A percentile compares a stretch with the other conserved stretches of the same genome.
phyloP scores from a whole-genome alignment of 2,797 vertebrate genomes.

The Linurgus olivaceus region DNA sequence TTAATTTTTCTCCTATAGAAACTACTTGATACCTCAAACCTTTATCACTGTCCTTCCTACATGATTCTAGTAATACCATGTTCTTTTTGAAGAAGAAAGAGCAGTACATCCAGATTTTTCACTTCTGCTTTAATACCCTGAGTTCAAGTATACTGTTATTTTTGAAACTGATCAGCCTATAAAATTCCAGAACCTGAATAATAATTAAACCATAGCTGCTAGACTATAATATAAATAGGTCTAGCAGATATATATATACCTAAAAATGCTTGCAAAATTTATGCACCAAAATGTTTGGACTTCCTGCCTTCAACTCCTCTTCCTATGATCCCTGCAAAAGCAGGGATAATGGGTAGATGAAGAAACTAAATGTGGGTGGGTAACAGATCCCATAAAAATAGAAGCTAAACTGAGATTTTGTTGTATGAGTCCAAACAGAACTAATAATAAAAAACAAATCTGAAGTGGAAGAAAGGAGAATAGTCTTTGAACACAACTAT shows the following conservation, averaged over 20 bases:
- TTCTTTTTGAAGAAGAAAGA: not conserved
- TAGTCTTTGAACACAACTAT: not conserved
- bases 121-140: not conserved
- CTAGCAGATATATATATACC: not conserved
- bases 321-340: not conserved
- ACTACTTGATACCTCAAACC: not conserved
- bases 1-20: not conserved
- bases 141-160: not conserved
- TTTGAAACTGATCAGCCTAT: not conserved
- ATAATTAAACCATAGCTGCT: not conserved
- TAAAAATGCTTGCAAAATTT: not conserved
- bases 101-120: not conserved
- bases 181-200: not conserved
- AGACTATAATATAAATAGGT: not conserved
- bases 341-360: not conserved
- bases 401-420: not conserved
- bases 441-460: not conserved
- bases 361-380: not conserved
- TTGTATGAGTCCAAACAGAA: not conserved
- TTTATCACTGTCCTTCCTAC: not conserved
- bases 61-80: not conserved
- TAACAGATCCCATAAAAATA: not conserved
- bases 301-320: not conserved
- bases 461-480: accelerated
- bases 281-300: not conserved